Evolutionary conservation across 1,140 invertebrate genomes (phyloP).

Genomic region (Pseudomyrmex gracilis): DNA sequence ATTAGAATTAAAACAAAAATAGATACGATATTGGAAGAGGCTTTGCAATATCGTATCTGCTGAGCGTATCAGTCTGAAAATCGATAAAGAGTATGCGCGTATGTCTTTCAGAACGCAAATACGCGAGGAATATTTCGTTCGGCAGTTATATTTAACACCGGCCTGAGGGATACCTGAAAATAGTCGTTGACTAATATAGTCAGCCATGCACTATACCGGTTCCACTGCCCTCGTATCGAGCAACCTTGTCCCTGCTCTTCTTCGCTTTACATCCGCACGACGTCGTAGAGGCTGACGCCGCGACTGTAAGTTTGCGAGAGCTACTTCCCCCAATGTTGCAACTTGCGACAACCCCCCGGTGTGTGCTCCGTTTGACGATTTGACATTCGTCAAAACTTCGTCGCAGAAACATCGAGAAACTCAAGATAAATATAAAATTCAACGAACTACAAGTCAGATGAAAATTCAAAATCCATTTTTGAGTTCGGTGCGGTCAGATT

Average conservation of each 20-base stretch:
- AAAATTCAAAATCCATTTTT: not conserved
- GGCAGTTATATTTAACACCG: slow-evolving; percentile 56
- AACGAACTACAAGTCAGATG: not conserved
- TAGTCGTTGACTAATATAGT: slow-evolving; percentile 56
- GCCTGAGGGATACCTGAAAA: slow-evolving; percentile 53
- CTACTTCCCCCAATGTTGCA: slow-evolving; percentile 11
- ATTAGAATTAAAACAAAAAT: not conserved
- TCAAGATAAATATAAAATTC: not conserved
- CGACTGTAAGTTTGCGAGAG: slow-evolving; percentile 21
- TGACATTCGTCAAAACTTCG: slow-evolving; percentile 8
- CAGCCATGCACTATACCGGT: slow-evolving; percentile 26
- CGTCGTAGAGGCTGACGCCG: not conserved
- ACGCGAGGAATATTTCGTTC: slow-evolving; percentile 42
- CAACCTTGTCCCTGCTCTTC: slow-evolving; percentile 60
- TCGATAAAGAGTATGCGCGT: slow-evolving; percentile 1
- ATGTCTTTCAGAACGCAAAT: slow-evolving; percentile 21
- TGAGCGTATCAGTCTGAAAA: not conserved
- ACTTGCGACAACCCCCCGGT: not conserved
- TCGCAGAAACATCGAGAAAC: not conserved
- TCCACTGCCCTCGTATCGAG: slow-evolving; percentile 52
- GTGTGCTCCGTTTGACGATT: not conserved
- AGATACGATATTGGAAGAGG: not conserved
- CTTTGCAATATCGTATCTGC: slow-evolving; percentile 6
- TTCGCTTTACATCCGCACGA: slow-evolving; percentile 46
- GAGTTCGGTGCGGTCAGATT: not conserved